A percentile compares a stretch with the other conserved stretches of the same genome.
Conservation (phyloP, 2,888 invertebrate species). For the Lacanobia oleracea region DNA sequence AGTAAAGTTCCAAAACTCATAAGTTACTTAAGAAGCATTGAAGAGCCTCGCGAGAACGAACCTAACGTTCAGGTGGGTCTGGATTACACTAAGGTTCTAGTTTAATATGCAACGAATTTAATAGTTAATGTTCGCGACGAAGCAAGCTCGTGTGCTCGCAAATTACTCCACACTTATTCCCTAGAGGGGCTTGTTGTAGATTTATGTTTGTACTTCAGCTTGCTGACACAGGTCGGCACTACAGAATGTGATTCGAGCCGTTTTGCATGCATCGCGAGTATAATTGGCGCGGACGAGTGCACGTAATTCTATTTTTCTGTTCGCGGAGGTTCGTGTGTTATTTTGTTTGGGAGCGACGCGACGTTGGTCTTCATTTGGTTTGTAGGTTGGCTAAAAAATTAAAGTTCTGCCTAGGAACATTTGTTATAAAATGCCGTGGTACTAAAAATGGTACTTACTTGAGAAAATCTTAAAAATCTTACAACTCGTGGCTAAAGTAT, state of each 20-base stretch:
- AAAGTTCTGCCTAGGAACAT: background rate
- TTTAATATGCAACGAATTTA: constrained; percentile 91
- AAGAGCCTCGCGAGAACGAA: constrained; percentile 74
- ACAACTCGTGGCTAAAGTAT: too few species aligned
- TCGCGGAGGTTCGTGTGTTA: constrained; percentile 29
- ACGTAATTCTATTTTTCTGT: constrained; percentile 59
- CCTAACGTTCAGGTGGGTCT: constrained; percentile 75
- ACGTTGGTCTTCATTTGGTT: constrained; percentile 28
- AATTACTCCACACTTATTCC: constrained; percentile 89
- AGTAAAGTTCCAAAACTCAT: constrained; percentile 53
- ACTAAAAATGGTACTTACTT: too few species aligned
- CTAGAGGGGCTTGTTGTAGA: constrained; percentile 79
- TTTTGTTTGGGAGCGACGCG: constrained; percentile 27
- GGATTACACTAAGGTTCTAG: constrained; percentile 85
- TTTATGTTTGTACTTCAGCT: constrained; percentile 85
- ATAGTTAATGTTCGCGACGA: constrained; percentile 89
- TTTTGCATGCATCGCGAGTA: constrained; percentile 64
- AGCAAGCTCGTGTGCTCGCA: constrained; percentile 84
- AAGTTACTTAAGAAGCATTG: constrained; percentile 72
- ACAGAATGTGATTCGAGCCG: constrained; percentile 75
- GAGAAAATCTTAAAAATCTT: too few species aligned
- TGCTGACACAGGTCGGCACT: constrained; percentile 80
- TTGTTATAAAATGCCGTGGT: too few species aligned
- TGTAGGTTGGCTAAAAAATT: background rate
- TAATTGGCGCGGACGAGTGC: constrained; percentile 61